phyloP scores from a whole-genome alignment of 2,113 vertebrate species.

The Pristiophorus japonicus region DNA sequence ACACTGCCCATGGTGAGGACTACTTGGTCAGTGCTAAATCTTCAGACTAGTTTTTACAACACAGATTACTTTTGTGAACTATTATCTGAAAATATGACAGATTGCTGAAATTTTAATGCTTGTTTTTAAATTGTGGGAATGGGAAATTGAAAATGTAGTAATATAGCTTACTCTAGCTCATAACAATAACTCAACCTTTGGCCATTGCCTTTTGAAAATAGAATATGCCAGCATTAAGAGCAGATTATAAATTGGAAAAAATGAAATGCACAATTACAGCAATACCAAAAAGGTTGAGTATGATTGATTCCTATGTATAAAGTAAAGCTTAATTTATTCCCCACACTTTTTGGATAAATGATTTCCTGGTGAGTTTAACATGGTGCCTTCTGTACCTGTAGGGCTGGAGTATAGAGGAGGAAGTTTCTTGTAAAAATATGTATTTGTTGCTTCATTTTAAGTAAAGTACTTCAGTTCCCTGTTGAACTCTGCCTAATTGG shows the following conservation, averaged over 20 bases:
- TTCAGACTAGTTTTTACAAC: neutral
- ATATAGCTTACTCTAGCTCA: neutral
- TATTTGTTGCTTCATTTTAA: no score
- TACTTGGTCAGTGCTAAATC: neutral
- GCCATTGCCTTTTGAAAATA: neutral
- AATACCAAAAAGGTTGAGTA: neutral
- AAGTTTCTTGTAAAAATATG: neutral
- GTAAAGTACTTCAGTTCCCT: neutral
- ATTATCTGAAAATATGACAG: neutral
- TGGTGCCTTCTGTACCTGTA: neutral
- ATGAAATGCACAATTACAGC: neutral
- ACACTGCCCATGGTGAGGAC: neutral
- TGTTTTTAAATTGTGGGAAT: neutral
- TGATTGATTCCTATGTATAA: neutral
- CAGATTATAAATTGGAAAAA: neutral
- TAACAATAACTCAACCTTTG: neutral
- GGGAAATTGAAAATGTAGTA: neutral
- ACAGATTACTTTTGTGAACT: neutral
- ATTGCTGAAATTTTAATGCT: neutral
- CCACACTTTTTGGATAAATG: neutral
- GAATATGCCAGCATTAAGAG: neutral
- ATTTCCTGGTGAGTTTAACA: neutral
- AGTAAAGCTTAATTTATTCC: neutral
- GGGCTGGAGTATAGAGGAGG: neutral
- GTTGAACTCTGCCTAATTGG: neutral